These are phyloP conservation scores for Alloscopus bannaensis DNA, from an alignment of 2,888 invertebrate species.

Conservation along the genomic window DNA sequence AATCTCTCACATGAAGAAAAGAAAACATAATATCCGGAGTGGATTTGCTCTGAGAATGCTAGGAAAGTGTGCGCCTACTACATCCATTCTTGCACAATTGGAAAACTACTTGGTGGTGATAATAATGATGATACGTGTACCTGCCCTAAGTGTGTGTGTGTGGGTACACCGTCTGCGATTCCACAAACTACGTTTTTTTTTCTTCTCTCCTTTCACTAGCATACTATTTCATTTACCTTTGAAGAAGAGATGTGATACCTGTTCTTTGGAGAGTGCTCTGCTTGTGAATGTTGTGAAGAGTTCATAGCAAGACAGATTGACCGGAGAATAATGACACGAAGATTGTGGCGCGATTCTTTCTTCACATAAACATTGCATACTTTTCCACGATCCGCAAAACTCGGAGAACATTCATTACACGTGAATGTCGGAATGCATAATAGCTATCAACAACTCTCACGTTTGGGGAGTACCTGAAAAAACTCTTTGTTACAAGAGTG, in stretches of 20 bases:
- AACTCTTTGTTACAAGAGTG: background rate
- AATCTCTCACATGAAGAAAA: slow-evolving; percentile 45
- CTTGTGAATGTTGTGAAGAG: background rate
- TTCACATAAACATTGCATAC: slow-evolving; percentile 19
- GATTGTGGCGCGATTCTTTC: slow-evolving; percentile 42
- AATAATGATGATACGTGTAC: background rate
- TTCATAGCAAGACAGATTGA: slow-evolving; percentile 12
- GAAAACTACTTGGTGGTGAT: background rate
- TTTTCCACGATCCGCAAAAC: background rate
- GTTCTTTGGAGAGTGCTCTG: background rate
- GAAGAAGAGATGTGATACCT: background rate
- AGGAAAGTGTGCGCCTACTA: background rate
- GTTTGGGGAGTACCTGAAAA: slow-evolving; percentile 20
- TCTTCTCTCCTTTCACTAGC: background rate
- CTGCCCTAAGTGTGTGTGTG: too few relatives aligned
- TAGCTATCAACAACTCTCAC: too few relatives aligned
- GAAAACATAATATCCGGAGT: slow-evolving; percentile 38
- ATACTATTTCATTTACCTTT: background rate
- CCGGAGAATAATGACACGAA: slow-evolving; percentile 53
- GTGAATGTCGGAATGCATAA: background rate
- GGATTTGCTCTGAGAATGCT: slow-evolving; percentile 40
- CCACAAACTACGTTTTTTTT: background rate
- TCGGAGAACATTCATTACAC: background rate
- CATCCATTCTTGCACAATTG: background rate
- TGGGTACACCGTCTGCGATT: slow-evolving; percentile 8